These are phyloP conservation scores for Chironomus tentans DNA, from an alignment of 2,888 invertebrate species.

Conservation along the genomic window DNA sequence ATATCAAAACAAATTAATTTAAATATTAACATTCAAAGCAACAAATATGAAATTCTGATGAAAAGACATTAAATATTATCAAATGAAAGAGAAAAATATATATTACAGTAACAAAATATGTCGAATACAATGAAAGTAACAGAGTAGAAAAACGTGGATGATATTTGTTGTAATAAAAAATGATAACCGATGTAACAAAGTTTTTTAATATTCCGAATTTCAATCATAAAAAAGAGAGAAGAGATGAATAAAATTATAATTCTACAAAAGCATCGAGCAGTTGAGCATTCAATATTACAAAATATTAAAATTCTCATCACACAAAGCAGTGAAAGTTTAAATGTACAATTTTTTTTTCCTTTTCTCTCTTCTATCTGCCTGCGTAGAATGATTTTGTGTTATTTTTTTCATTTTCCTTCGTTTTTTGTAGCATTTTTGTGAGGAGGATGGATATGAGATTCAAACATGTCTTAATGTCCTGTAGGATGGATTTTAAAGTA, in stretches of 20 bases:
- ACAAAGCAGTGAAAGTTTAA: neutral
- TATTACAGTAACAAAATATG: too few species aligned
- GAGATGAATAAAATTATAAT: constrained; percentile 7
- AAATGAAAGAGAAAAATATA: too few species aligned
- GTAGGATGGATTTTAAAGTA: too few species aligned
- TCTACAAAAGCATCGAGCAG: neutral
- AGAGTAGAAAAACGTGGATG: neutral
- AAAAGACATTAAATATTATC: too few species aligned
- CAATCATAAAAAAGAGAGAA: constrained; percentile 1
- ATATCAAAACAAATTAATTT: too few species aligned
- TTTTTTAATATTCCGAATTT: constrained; percentile 8
- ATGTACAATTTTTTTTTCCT: neutral
- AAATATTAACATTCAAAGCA: too few species aligned
- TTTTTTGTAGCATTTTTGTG: neutral
- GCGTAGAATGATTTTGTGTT: neutral
- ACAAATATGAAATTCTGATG: too few species aligned
- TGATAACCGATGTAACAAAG: neutral
- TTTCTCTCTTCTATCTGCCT: neutral
- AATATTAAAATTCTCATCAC: neutral
- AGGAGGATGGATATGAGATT: too few species aligned
- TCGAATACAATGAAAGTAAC: too few species aligned
- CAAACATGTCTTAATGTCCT: too few species aligned
- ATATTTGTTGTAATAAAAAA: neutral
- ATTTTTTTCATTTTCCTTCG: neutral
- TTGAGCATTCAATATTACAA: neutral